phyloP scores from a whole-genome alignment of 2,888 invertebrate species.

The Aromia moschata region DNA sequence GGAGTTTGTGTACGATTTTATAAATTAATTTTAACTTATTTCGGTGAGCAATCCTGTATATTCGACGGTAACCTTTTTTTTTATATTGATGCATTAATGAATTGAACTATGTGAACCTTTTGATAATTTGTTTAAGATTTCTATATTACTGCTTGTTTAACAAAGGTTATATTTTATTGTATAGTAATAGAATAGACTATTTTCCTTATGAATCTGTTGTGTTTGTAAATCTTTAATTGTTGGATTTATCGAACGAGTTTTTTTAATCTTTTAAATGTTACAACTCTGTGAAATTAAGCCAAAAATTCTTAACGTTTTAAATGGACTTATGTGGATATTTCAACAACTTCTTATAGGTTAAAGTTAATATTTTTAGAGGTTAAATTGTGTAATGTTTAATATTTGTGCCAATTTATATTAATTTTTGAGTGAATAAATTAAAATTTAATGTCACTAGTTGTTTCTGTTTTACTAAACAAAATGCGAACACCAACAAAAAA shows the following conservation, averaged over 20 bases:
- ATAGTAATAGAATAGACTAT: conserved; percentile 36
- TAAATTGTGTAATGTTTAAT: conserved; percentile 43
- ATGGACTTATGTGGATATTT: conserved; percentile 28
- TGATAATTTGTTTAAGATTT: conserved; percentile 35
- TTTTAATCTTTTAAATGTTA: conserved; percentile 33
- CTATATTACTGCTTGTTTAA: conserved; percentile 39
- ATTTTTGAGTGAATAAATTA: conserved; percentile 51
- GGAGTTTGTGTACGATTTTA: conserved; percentile 25
- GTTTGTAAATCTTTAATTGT: conserved; percentile 38
- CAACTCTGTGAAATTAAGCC: conserved; percentile 40
- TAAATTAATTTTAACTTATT: conserved; percentile 6
- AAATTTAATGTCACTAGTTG: conserved; percentile 35
- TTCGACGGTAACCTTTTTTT: conserved; percentile 26
- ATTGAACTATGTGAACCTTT: conserved; percentile 19
- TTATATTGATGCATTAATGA: conserved; percentile 30
- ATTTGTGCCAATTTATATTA: conserved; percentile 53
- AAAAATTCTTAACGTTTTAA: conserved; percentile 32
- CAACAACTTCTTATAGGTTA: conserved; percentile 32
- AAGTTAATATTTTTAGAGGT: conserved; percentile 35
- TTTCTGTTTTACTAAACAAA: conserved; percentile 38
- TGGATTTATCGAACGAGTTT: conserved; percentile 36
- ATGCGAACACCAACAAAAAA: conserved; percentile 39
- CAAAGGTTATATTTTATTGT: conserved; percentile 41
- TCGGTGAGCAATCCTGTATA: conserved; percentile 31
- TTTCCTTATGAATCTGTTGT: conserved; percentile 31